These are phyloP conservation scores for Tetrapedia diversipes DNA, from an alignment of 2,888 invertebrate species.

Conservation along the genomic window DNA sequence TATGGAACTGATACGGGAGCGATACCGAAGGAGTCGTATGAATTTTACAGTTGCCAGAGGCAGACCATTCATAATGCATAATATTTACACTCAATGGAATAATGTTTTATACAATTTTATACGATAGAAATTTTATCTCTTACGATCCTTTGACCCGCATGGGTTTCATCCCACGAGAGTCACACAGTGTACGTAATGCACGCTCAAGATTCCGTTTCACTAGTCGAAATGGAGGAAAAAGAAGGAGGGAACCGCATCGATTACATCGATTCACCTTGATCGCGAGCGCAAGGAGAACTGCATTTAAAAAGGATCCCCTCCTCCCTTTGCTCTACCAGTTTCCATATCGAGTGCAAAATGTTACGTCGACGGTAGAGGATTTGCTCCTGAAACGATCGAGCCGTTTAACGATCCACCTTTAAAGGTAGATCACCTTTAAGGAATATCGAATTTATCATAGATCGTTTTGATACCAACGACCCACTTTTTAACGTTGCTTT, in stretches of 20 bases:
- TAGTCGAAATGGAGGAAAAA: slow-evolving; percentile 3
- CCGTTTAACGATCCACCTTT: slow-evolving; percentile 36
- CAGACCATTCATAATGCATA: neutral
- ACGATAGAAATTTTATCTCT: neutral
- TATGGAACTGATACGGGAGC: neutral
- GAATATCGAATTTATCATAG: slow-evolving; percentile 30
- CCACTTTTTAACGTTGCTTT: slow-evolving; percentile 33
- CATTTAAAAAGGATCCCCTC: slow-evolving; percentile 28
- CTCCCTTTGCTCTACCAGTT: slow-evolving; percentile 33
- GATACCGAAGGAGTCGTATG: neutral
- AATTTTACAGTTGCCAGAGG: neutral
- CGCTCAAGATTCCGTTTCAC: slow-evolving; percentile 3
- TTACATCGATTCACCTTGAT: slow-evolving; percentile 55
- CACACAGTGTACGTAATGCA: neutral
- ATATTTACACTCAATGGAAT: neutral
- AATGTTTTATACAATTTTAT: neutral
- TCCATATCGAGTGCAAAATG: slow-evolving; percentile 49
- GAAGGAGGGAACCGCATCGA: slow-evolving; percentile 6
- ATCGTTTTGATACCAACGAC: slow-evolving; percentile 22
- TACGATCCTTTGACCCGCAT: neutral
- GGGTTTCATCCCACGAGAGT: neutral
- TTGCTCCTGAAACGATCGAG: slow-evolving; percentile 48
- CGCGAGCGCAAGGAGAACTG: slow-evolving; percentile 51
- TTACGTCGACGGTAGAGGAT: slow-evolving; percentile 34
- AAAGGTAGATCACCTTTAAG: slow-evolving; percentile 42